Evolutionary conservation across 2,888 invertebrate species (phyloP).

Genomic region (Lasioglossum calceatum): DNA sequence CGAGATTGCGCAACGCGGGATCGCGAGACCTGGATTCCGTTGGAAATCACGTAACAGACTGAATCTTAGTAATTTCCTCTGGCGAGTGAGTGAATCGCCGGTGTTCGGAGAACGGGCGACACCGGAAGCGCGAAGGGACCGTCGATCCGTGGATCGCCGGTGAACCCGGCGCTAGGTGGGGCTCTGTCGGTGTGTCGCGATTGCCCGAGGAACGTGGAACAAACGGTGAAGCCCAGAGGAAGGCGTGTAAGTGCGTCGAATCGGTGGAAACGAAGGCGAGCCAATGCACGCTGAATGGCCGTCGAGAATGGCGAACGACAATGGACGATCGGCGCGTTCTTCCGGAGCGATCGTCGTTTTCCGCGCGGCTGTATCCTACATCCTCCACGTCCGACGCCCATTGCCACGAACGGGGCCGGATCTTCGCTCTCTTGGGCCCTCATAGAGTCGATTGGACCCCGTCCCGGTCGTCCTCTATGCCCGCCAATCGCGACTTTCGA

Average conservation of each 20-base stretch:
- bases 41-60: constrained; percentile 26
- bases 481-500: constrained; percentile 74
- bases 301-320: constrained; percentile 72
- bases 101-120: constrained; percentile 27
- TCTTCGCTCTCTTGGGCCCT: constrained; percentile 80
- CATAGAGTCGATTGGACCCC: constrained; percentile 71
- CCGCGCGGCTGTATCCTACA: constrained; percentile 46
- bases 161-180: constrained; percentile 48
- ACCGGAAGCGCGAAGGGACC: constrained; percentile 47
- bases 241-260: constrained; percentile 62
- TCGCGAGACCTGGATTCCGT: constrained; percentile 13
- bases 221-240: constrained; percentile 24
- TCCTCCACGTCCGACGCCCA: constrained; percentile 39
- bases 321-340: constrained; percentile 75
- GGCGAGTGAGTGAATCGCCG: constrained; percentile 38
- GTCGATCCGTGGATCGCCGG: constrained; percentile 33
- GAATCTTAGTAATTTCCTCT: constrained; percentile 71
- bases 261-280: constrained; percentile 58
- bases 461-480: constrained; percentile 29
- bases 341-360: constrained; percentile 75
- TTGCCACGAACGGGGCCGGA: constrained; percentile 78
- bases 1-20: neutral
- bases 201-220: constrained; percentile 14
- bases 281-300: constrained; percentile 67
- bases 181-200: constrained; percentile 48